Conservation (phyloP, 2,113 vertebrate genomes). For the Pontoporia blainvillei region DNA sequence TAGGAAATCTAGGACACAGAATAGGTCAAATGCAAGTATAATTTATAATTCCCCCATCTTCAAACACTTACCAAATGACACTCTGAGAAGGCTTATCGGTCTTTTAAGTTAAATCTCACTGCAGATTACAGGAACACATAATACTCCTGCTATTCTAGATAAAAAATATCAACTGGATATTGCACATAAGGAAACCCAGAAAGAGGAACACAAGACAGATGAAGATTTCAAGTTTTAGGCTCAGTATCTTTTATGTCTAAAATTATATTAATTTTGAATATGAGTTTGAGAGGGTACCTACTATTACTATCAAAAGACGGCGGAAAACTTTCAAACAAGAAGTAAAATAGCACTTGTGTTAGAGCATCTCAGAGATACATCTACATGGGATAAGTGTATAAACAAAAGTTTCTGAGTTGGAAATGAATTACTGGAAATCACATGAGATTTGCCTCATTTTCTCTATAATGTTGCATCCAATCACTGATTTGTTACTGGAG, state of each 20-base stretch:
- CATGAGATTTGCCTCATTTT: background rate
- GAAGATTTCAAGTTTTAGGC: background rate
- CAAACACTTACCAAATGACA: background rate
- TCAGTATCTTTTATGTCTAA: background rate
- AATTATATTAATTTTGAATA: background rate
- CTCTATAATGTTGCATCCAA: background rate
- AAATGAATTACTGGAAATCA: background rate
- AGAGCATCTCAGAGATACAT: background rate
- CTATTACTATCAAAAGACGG: background rate
- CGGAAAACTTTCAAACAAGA: background rate
- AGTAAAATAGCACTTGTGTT: background rate
- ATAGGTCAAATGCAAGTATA: background rate
- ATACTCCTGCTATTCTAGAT: background rate
- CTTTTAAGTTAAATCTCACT: background rate
- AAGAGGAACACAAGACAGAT: background rate
- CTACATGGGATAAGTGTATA: background rate
- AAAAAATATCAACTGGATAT: background rate
- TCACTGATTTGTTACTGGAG: background rate
- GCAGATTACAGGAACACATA: background rate
- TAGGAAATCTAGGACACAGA: background rate
- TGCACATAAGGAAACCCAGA: background rate
- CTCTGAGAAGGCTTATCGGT: background rate
- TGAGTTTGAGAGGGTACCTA: background rate
- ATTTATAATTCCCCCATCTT: background rate
- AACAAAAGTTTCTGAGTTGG: background rate